A percentile compares a stretch with the other conserved stretches of the same genome.
Conservation (phyloP, 2,888 invertebrate species). For the Drosophila aldrichi region DNA sequence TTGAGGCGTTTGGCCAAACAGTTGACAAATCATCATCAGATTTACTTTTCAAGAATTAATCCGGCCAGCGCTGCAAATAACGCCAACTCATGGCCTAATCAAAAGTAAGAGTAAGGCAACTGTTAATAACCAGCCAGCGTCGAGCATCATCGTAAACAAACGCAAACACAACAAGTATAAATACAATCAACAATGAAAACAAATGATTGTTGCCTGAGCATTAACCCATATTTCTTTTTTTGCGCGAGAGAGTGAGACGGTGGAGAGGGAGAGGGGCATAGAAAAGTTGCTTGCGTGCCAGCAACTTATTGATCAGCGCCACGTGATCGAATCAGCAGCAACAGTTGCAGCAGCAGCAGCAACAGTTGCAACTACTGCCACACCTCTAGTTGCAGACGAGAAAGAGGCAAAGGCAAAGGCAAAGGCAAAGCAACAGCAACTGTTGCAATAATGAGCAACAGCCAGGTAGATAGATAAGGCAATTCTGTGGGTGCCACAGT, state of each 20-base stretch:
- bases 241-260: conserved; percentile 8
- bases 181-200: conserved; percentile 77
- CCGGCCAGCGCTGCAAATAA: conserved; percentile 51
- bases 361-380: conserved; percentile 79
- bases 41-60: conserved; percentile 80
- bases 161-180: conserved; percentile 39
- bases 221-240: conserved; percentile 79
- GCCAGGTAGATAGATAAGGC: conserved; percentile 67
- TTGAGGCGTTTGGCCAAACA: conserved; percentile 28
- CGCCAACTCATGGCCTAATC: conserved; percentile 73
- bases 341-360: conserved; percentile 29
- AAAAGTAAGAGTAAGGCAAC: conserved; percentile 79
- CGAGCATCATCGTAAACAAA: conserved; percentile 25
- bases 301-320: conserved; percentile 81
- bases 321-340: conserved; percentile 70
- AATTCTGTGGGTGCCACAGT: conserved; percentile 69
- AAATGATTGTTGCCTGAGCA: conserved; percentile 69
- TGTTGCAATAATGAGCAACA: conserved; percentile 78
- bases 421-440: conserved; percentile 27
- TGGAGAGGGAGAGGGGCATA: background rate
- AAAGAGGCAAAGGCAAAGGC: conserved; percentile 14
- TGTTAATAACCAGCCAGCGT: conserved; percentile 41
- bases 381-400: conserved; percentile 72
- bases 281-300: conserved; percentile 75
- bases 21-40: conserved; percentile 78